These are phyloP conservation scores for Sclerodermus sp. DNA, from an alignment of 2,888 invertebrate species.

Conservation along the genomic window DNA sequence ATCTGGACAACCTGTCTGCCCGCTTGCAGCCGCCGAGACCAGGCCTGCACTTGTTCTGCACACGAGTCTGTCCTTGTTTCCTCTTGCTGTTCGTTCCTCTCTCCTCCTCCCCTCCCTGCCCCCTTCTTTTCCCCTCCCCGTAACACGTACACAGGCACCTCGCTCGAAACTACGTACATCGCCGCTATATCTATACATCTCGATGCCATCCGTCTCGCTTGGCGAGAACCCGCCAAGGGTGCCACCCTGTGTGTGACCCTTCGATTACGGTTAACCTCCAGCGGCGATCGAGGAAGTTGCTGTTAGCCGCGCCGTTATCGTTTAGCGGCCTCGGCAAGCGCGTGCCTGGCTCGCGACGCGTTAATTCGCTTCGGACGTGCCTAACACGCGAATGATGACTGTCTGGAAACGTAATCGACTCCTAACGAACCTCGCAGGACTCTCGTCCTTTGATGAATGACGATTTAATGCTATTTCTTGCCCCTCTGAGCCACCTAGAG, in stretches of 20 bases:
- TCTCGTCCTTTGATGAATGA: no score
- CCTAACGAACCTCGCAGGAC: no score
- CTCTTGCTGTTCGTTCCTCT: constrained; percentile 19
- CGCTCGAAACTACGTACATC: constrained; percentile 13
- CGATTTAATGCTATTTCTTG: no score
- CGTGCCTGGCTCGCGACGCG: no score
- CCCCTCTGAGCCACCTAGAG: no score
- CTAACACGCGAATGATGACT: no score
- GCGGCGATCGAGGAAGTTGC: background rate
- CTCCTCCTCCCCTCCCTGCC: constrained; percentile 11
- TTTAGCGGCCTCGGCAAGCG: no score
- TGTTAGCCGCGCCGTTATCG: no score
- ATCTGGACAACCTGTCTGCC: constrained; percentile 58
- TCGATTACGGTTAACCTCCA: constrained; percentile 30
- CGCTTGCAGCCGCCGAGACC: constrained; percentile 42
- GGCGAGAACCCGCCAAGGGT: constrained; percentile 7
- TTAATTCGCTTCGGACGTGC: no score
- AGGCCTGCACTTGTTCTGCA: constrained; percentile 46
- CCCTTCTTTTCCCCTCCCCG: constrained; percentile 8
- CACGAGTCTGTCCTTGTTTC: constrained; percentile 14
- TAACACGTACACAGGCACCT: no score
- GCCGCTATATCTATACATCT: constrained; percentile 8
- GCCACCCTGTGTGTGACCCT: constrained; percentile 23
- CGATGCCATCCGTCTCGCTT: constrained; percentile 24
- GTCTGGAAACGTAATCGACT: no score